A percentile compares a stretch with the other conserved stretches of the same genome.
Conservation (phyloP, 2,113 vertebrate species). For the Solea senegalensis region DNA sequence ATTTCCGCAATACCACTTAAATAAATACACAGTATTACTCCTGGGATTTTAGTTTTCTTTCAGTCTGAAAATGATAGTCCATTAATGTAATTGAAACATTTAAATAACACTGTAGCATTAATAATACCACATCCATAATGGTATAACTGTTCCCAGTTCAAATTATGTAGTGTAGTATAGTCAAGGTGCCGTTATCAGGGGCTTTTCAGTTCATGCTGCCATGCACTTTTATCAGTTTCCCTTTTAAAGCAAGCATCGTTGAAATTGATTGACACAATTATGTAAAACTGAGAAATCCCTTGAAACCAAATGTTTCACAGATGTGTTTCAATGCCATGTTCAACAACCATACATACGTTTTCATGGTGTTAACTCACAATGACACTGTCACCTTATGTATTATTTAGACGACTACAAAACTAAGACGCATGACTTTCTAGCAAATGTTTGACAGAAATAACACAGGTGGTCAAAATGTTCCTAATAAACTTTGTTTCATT, state of each 20-base stretch:
- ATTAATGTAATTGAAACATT: no score
- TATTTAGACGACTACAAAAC: no score
- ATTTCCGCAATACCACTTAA: not conserved
- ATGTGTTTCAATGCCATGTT: not conserved
- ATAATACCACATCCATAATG: not conserved
- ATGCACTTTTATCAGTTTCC: constrained; percentile 13
- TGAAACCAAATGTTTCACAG: not conserved
- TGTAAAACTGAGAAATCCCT: not conserved
- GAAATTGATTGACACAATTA: not conserved
- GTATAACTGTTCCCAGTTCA: constrained; percentile 44
- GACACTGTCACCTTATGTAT: no score
- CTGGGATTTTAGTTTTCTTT: not conserved
- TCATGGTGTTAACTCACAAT: no score
- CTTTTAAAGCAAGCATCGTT: constrained; percentile 20
- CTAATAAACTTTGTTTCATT: no score
- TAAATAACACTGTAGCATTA: not conserved
- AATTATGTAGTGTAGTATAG: constrained; percentile 48
- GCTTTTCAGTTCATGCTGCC: constrained; percentile 3
- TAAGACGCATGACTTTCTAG: no score
- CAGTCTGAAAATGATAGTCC: not conserved
- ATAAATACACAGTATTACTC: constrained; percentile 17
- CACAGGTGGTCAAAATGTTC: no score
- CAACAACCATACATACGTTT: not conserved
- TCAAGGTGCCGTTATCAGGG: constrained; percentile 28
- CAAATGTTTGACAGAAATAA: no score